These are phyloP conservation scores for Enteromius treurensis DNA, from an alignment of 2,797 vertebrate species.

Conservation along the genomic window DNA sequence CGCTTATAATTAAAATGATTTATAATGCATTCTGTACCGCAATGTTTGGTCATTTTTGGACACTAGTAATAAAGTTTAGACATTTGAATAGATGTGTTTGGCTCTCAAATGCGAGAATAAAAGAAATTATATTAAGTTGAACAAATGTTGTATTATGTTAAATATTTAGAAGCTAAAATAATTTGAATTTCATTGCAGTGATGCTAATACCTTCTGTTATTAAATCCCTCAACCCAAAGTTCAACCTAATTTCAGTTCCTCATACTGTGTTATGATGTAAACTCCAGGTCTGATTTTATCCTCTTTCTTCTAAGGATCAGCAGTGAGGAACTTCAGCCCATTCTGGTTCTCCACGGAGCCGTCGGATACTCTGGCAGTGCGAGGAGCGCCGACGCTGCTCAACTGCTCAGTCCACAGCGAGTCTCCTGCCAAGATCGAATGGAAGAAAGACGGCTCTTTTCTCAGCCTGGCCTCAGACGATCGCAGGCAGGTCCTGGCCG, in stretches of 20 bases:
- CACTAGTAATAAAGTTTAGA: conserved; percentile 28
- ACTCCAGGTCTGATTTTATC: not conserved
- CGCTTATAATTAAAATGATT: conserved; percentile 35
- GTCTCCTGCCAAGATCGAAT: conserved; percentile 82
- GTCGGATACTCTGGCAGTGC: conserved; percentile 82
- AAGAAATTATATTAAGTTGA: not conserved
- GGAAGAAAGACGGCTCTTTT: conserved; percentile 96
- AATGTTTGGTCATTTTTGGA: not conserved
- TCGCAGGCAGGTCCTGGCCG: conserved; percentile 85
- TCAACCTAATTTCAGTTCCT: not conserved
- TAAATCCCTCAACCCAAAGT: not conserved
- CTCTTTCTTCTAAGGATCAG: conserved; percentile 74
- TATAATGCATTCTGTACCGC: not conserved
- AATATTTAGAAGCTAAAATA: not conserved
- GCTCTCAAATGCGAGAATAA: conserved; percentile 1
- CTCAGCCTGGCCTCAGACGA: conserved; percentile 91
- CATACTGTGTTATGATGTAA: not conserved
- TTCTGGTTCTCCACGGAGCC: conserved; percentile 95
- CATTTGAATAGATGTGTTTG: conserved; percentile 33
- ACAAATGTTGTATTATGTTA: not conserved
- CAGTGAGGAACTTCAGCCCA: conserved; percentile 86
- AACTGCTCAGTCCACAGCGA: conserved; percentile 92
- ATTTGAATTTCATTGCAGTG: conserved; percentile 3
- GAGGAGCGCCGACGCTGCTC: conserved; percentile 83
- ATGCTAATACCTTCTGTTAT: conserved; percentile 19